phyloP scores from a whole-genome alignment of 2,113 vertebrate species.

The Pygoscelis antarcticus region DNA sequence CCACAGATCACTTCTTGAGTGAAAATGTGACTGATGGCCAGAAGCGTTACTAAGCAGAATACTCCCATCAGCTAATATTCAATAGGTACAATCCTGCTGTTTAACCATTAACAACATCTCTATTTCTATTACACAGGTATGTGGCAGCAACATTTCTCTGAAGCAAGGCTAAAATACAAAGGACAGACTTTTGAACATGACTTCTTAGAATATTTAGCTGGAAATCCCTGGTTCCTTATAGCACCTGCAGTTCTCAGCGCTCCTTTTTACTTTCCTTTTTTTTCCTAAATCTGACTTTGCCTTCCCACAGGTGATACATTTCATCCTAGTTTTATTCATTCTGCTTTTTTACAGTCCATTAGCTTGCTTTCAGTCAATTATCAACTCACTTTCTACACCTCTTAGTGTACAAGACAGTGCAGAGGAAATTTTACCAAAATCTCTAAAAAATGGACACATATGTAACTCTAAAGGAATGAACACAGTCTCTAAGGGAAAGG shows the following conservation, averaged over 20 bases:
- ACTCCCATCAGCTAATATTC: background rate
- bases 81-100: background rate
- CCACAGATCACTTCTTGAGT: background rate
- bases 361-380: slow-evolving; percentile 16
- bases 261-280: background rate
- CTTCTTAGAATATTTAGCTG: slow-evolving; percentile 8
- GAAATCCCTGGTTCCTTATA: background rate
- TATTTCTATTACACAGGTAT: background rate
- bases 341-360: background rate
- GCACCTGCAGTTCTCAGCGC: background rate
- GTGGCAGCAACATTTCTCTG: background rate
- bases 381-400: background rate
- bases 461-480: background rate
- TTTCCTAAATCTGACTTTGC: background rate
- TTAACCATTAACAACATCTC: background rate
- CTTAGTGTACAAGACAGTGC: background rate
- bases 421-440: background rate
- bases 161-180: slow-evolving; percentile 30
- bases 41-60: background rate
- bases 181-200: background rate
- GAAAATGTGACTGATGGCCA: background rate
- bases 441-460: background rate
- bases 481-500: background rate
- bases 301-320: background rate
- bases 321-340: slow-evolving; percentile 8